phyloP scores from a whole-genome alignment of 1,140 invertebrate genomes.

The Alviniconcha marisindica region DNA sequence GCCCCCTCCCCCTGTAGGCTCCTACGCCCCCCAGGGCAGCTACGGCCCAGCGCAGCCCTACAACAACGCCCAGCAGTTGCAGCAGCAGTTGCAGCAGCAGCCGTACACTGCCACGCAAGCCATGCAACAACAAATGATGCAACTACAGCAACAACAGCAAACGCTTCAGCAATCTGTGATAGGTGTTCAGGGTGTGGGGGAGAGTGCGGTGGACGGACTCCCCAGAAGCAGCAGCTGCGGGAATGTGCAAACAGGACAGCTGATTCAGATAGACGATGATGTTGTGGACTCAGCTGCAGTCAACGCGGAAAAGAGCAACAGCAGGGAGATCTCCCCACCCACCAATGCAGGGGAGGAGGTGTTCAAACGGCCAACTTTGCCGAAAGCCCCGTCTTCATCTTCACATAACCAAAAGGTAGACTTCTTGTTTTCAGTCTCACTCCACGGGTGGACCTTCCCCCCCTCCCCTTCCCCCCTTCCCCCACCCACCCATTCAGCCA shows the following conservation, averaged over 20 bases:
- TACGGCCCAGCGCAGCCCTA: not conserved
- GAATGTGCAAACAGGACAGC: slow-evolving; percentile 46
- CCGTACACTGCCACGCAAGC: slow-evolving; percentile 45
- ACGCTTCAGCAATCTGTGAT: slow-evolving; percentile 31
- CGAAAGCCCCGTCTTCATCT: slow-evolving; percentile 32
- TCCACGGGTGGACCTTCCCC: no score
- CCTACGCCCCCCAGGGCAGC: slow-evolving; percentile 45
- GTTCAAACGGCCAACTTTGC: slow-evolving; percentile 51
- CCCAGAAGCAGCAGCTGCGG: slow-evolving; percentile 16
- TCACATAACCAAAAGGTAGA: no score
- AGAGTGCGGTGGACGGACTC: slow-evolving; percentile 21
- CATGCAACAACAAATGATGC: slow-evolving; percentile 48
- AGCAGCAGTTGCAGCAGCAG: slow-evolving; percentile 57
- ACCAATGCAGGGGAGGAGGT: slow-evolving; percentile 33
- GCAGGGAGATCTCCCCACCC: slow-evolving; percentile 25
- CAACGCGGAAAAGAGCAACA: slow-evolving; percentile 38
- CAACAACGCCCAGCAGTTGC: slow-evolving; percentile 35
- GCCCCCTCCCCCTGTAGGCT: slow-evolving; percentile 46
- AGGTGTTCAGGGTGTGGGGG: not conserved
- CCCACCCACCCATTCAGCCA: no score
- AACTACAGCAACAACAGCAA: slow-evolving; percentile 51
- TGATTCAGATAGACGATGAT: slow-evolving; percentile 47
- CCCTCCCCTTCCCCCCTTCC: no score
- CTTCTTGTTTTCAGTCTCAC: no score
- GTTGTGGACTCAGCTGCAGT: slow-evolving; percentile 44